These are phyloP conservation scores for Vulpes lagopus DNA, from an alignment of 2,113 vertebrate species.

Conservation along the genomic window DNA sequence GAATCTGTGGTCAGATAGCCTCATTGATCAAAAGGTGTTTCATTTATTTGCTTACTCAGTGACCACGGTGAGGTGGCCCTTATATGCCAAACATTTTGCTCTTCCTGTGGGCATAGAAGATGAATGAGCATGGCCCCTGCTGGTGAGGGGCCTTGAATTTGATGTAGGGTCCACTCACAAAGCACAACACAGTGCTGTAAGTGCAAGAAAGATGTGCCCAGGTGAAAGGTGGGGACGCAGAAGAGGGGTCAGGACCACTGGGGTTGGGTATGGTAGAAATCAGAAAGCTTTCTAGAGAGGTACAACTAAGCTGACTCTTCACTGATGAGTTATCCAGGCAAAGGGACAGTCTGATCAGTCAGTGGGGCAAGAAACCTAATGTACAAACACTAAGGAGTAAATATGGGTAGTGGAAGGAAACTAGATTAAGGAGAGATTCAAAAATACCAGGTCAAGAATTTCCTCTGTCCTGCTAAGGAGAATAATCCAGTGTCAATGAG, in stretches of 20 bases:
- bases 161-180: not conserved
- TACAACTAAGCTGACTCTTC: not conserved
- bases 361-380: not conserved
- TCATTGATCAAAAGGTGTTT: constrained; percentile 9
- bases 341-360: not conserved
- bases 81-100: not conserved
- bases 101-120: not conserved
- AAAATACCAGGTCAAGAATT: not conserved
- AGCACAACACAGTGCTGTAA: not conserved
- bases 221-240: not conserved
- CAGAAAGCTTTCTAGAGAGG: not conserved
- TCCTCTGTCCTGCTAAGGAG: not conserved
- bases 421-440: not conserved
- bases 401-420: not conserved
- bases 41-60: constrained; percentile 19
- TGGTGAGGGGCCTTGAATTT: not conserved
- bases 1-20: not conserved
- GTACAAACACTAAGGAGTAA: not conserved
- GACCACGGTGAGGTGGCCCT: not conserved
- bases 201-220: not conserved
- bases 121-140: not conserved
- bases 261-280: not conserved
- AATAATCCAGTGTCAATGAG: not conserved
- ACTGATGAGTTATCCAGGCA: not conserved
- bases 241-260: not conserved